Evolutionary conservation across 2,113 vertebrate genomes (phyloP).

Genomic region (Spea bombifrons): DNA sequence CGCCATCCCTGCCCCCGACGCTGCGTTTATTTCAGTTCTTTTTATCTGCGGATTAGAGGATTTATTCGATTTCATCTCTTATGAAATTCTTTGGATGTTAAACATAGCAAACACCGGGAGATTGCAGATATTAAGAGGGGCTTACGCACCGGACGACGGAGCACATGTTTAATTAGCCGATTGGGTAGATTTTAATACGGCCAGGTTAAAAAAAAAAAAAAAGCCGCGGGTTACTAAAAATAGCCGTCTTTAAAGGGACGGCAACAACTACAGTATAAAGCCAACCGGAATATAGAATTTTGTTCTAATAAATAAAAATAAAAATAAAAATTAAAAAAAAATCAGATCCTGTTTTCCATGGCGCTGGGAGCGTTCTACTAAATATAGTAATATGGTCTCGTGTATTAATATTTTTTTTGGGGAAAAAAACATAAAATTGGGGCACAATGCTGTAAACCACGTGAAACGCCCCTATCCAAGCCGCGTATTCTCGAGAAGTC

Average conservation of each 20-base stretch:
- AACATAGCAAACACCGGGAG: constrained; percentile 52
- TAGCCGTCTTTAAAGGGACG: background rate
- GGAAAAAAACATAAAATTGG: no score
- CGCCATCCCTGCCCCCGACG: background rate
- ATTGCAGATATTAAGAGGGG: constrained; percentile 59
- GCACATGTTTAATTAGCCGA: constrained; percentile 30
- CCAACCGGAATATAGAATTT: no score
- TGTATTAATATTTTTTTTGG: no score
- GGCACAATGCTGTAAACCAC: no score
- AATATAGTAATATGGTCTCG: no score
- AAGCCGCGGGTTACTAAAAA: background rate
- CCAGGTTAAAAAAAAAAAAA: background rate
- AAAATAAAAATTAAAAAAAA: no score
- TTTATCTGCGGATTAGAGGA: constrained; percentile 6
- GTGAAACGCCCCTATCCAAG: no score
- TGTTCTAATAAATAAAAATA: no score
- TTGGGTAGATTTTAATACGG: background rate
- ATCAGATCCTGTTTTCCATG: no score
- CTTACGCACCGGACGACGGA: constrained; percentile 54
- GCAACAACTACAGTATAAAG: no score
- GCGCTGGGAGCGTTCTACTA: no score
- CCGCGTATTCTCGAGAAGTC: no score
- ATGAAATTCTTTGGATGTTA: constrained; percentile 48
- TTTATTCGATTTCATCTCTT: constrained; percentile 3
- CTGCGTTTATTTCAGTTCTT: background rate